phyloP scores from a whole-genome alignment of 2,113 vertebrate genomes.

The Vanacampus margaritifer region DNA sequence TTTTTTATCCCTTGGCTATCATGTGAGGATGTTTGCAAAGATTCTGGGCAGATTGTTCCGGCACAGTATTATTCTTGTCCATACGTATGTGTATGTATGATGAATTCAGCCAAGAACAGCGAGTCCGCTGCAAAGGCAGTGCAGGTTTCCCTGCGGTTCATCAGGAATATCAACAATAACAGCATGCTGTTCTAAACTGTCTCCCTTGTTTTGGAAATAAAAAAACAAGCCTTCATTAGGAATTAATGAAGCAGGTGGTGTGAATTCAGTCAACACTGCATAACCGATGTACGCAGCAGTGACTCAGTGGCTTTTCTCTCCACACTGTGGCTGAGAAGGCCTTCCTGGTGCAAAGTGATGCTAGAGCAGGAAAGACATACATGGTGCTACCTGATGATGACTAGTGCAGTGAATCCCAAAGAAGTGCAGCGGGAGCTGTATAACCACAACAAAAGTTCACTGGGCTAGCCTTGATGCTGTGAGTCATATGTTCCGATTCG shows the following conservation, averaged over 20 bases:
- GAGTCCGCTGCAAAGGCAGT: slow-evolving; percentile 19
- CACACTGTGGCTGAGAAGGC: slow-evolving; percentile 43
- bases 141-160: slow-evolving; percentile 37
- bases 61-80: neutral
- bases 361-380: slow-evolving; percentile 57
- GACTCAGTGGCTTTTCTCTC: slow-evolving; percentile 50
- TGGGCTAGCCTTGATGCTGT: slow-evolving; percentile 13
- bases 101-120: slow-evolving; percentile 13
- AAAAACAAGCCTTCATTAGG: slow-evolving; percentile 32
- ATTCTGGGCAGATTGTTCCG: neutral
- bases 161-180: slow-evolving; percentile 26
- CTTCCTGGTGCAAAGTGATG: slow-evolving; percentile 27
- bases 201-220: slow-evolving; percentile 1
- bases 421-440: neutral
- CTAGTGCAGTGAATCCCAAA: slow-evolving; percentile 16
- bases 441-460: slow-evolving; percentile 10
- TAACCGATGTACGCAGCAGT: slow-evolving; percentile 19
- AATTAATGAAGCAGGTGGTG: slow-evolving; percentile 43
- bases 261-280: slow-evolving; percentile 38
- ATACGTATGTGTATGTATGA: neutral
- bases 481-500: slow-evolving; percentile 6
- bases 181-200: slow-evolving; percentile 33
- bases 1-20: neutral
- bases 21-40: neutral
- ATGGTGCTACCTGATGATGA: slow-evolving; percentile 52